phyloP scores from a whole-genome alignment of 1,140 invertebrate genomes.

The Hirudo medicinalis region DNA sequence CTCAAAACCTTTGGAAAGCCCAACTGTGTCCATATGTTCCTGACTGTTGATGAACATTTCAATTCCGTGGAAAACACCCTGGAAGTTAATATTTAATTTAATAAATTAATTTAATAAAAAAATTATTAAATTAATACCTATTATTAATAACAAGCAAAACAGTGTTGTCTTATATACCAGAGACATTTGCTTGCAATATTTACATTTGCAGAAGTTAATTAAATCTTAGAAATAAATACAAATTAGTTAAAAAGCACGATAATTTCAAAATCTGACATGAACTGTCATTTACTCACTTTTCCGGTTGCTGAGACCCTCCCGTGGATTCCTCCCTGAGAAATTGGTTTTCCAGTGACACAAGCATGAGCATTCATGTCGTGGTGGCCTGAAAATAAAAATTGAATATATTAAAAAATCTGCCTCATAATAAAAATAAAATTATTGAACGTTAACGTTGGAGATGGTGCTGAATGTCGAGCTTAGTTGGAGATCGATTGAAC shows the following conservation, averaged over 20 bases:
- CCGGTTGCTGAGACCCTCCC: slow-evolving; percentile 93
- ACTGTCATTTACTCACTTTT: slow-evolving; percentile 43
- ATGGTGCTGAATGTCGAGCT: too few species aligned
- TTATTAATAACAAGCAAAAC: too few species aligned
- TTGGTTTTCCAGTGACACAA: slow-evolving; percentile 98
- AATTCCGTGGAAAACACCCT: slow-evolving; percentile 89
- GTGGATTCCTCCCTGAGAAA: slow-evolving; percentile 73
- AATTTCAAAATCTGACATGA: slow-evolving; percentile 1
- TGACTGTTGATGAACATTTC: slow-evolving; percentile 96
- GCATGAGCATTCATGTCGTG: slow-evolving; percentile 94
- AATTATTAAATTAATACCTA: too few species aligned
- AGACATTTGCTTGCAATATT: too few species aligned
- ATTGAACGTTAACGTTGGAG: too few species aligned
- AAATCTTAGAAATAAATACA: neutral
- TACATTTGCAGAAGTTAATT: neutral
- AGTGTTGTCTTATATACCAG: too few species aligned
- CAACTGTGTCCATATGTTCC: slow-evolving; percentile 91
- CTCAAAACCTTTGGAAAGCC: slow-evolving; percentile 85
- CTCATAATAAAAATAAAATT: too few species aligned
- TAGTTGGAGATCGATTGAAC: neutral
- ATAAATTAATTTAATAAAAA: too few species aligned
- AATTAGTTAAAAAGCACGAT: too few species aligned
- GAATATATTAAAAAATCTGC: too few species aligned
- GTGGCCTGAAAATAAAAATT: slow-evolving; percentile 45
- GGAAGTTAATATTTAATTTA: slow-evolving; percentile 23